These are phyloP conservation scores for Drosophila neutralis DNA, from an alignment of 2,888 invertebrate genomes.

Conservation along the genomic window DNA sequence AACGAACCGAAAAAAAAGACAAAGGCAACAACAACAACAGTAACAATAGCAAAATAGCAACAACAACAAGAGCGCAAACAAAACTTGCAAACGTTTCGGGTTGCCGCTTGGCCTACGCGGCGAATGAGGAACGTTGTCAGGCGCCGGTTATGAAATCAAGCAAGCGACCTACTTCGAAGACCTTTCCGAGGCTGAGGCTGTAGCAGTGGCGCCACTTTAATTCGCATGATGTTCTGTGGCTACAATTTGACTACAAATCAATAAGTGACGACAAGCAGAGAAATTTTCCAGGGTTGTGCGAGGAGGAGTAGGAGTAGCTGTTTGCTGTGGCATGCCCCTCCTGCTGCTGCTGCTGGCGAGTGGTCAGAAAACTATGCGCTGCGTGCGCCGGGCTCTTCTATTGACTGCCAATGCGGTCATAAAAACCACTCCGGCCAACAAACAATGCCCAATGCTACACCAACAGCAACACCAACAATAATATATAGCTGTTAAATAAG, in stretches of 20 bases:
- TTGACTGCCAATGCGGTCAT: conserved; percentile 69
- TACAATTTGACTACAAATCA: conserved; percentile 80
- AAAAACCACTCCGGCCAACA: conserved; percentile 68
- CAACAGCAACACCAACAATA: conserved; percentile 18
- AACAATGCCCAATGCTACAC: conserved; percentile 46
- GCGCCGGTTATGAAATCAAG: conserved; percentile 61
- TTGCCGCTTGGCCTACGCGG: conserved; percentile 59
- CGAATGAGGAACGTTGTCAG: conserved; percentile 42
- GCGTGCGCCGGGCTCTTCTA: conserved; percentile 43
- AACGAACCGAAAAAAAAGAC: conserved; percentile 10
- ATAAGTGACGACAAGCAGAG: conserved; percentile 45
- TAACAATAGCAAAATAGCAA: conserved; percentile 7
- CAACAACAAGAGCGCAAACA: conserved; percentile 51
- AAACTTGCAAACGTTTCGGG: conserved; percentile 59
- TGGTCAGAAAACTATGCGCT: conserved; percentile 58
- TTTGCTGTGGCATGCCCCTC: background rate
- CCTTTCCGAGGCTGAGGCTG: conserved; percentile 48
- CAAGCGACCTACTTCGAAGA: conserved; percentile 63
- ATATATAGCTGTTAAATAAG: conserved; percentile 22
- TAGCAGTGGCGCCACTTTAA: conserved; percentile 74
- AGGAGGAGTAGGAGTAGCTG: background rate
- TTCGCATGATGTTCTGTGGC: conserved; percentile 51
- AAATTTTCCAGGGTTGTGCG: background rate
- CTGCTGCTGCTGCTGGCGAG: conserved; percentile 9
- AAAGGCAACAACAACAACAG: conserved; percentile 13